Conservation (phyloP, 1,140 invertebrate genomes). For the Drosophila subobscura region DNA sequence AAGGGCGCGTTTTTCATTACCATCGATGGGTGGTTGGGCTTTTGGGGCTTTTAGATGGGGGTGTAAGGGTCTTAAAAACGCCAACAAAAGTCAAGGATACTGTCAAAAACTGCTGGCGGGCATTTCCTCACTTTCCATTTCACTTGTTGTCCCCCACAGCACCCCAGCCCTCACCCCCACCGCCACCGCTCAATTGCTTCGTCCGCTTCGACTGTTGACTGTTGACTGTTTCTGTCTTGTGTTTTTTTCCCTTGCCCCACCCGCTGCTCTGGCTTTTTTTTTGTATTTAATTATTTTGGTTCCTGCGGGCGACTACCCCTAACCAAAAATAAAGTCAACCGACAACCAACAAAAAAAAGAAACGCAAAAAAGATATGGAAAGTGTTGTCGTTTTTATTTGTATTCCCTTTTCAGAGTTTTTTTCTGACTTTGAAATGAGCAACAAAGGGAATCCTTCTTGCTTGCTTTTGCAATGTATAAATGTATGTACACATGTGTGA, state of each 20-base stretch:
- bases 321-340: conserved; percentile 3
- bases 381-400: conserved; percentile 52
- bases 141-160: conserved; percentile 38
- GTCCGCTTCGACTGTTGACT: conserved; percentile 10
- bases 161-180: too few relatives aligned
- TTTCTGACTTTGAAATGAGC: conserved; percentile 31
- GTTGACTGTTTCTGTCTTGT: conserved; percentile 33
- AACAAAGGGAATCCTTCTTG: conserved; percentile 5
- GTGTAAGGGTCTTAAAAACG: conserved; percentile 59
- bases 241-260: conserved; percentile 1
- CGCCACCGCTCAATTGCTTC: conserved; percentile 32
- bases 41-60: conserved; percentile 2
- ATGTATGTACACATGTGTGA: too few relatives aligned
- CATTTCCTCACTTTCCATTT: conserved; percentile 73
- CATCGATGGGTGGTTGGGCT: conserved; percentile 41
- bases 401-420: conserved; percentile 23
- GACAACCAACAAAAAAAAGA: conserved; percentile 7
- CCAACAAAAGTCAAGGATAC: conserved; percentile 79
- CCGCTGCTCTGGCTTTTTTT: background rate
- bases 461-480: too few relatives aligned
- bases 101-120: conserved; percentile 67
- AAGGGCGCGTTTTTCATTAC: conserved; percentile 80
- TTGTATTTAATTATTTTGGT: conserved; percentile 46
- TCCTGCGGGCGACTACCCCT: conserved; percentile 42
- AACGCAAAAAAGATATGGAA: conserved; percentile 29